A percentile compares a stretch with the other conserved stretches of the same genome.
These are phyloP conservation scores for Leptarthrus brevirostris DNA, from an alignment of 2,888 invertebrate species.

Conservation along the genomic window DNA sequence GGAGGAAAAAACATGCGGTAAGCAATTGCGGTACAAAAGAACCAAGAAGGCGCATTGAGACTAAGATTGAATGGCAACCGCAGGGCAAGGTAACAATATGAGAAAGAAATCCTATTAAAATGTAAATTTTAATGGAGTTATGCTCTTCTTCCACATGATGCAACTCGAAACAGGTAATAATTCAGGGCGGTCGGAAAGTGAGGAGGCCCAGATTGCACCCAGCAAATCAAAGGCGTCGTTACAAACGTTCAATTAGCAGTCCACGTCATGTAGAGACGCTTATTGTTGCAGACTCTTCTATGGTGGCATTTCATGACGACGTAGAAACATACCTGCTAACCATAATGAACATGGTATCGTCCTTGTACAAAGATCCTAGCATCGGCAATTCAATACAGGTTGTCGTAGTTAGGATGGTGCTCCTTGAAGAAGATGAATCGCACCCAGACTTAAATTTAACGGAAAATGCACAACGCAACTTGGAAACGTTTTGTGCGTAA, in stretches of 20 bases:
- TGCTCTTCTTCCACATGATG: slow-evolving; percentile 50
- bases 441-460: slow-evolving; percentile 77
- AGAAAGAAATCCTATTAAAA: slow-evolving; percentile 56
- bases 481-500: slow-evolving; percentile 83
- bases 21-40: slow-evolving; percentile 71
- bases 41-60: slow-evolving; percentile 69
- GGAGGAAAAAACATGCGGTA: slow-evolving; percentile 65
- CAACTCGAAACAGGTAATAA: slow-evolving; percentile 61
- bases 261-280: slow-evolving; percentile 86
- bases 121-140: slow-evolving; percentile 57
- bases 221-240: slow-evolving; percentile 58
- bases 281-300: slow-evolving; percentile 87
- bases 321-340: slow-evolving; percentile 88
- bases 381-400: slow-evolving; percentile 92
- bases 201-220: slow-evolving; percentile 56
- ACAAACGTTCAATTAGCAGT: slow-evolving; percentile 77
- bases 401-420: slow-evolving; percentile 86
- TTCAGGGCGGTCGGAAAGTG: slow-evolving; percentile 66
- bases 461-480: slow-evolving; percentile 84
- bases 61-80: slow-evolving; percentile 73
- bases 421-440: slow-evolving; percentile 74
- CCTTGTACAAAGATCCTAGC: slow-evolving; percentile 86
- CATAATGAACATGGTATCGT: slow-evolving; percentile 92
- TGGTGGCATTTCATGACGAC: slow-evolving; percentile 88
- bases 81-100: slow-evolving; percentile 65